Percentiles rank a stretch among this genome's conserved stretches.
Evolutionary conservation across 2,888 invertebrate genomes (phyloP).

Genomic region (Acanthacorydalis orientalis): DNA sequence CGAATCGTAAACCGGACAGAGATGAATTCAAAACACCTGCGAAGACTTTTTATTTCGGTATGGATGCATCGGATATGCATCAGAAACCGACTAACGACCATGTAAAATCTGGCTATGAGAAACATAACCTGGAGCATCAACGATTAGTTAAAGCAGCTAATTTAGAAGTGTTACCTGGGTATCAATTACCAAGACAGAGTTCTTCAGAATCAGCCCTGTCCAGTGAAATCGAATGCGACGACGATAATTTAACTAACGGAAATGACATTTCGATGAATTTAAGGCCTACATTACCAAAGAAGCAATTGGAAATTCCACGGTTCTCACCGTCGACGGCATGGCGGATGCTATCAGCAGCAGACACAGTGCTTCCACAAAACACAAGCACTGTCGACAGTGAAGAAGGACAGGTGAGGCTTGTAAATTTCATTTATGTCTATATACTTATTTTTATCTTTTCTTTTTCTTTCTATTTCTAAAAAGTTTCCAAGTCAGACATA

Average conservation of each 20-base stretch:
- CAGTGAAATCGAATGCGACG: constrained; percentile 30
- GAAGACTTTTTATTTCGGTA: constrained; percentile 63
- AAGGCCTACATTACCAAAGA: constrained; percentile 63
- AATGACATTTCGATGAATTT: constrained; percentile 55
- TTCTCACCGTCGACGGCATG: constrained; percentile 76
- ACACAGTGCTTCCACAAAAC: constrained; percentile 21
- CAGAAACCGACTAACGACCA: constrained; percentile 11
- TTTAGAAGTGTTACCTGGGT: background rate
- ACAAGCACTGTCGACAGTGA: constrained; percentile 18
- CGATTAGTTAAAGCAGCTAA: background rate
- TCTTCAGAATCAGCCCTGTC: constrained; percentile 40
- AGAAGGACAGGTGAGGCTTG: constrained; percentile 14
- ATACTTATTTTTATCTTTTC: too few species aligned
- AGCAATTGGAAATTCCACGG: constrained; percentile 55
- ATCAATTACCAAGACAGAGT: constrained; percentile 13
- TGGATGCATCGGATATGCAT: constrained; percentile 32
- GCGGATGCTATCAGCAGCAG: constrained; percentile 50
- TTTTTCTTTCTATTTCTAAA: too few species aligned
- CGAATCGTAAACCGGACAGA: constrained; percentile 22
- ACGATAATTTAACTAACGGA: constrained; percentile 21
- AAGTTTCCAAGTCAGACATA: too few species aligned
- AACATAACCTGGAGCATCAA: background rate
- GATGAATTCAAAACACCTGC: constrained; percentile 19
- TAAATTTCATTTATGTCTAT: too few species aligned
- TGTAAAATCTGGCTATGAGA: background rate